Evolutionary conservation across 1,140 invertebrate genomes (phyloP).

Genomic region (Vanessa atalanta): DNA sequence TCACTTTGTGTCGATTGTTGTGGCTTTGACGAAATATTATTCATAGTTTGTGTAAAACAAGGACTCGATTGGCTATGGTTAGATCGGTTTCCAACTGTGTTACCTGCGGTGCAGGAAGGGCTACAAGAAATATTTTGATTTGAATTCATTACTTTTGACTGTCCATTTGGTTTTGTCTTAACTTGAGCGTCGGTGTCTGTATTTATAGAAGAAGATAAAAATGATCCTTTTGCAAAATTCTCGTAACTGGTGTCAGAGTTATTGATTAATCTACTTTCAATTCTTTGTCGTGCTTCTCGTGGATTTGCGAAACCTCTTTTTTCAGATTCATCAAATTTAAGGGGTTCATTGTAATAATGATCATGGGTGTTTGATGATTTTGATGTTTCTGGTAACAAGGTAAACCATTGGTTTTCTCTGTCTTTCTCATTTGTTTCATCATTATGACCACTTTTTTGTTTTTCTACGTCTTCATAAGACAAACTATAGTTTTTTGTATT

Average conservation of each 20-base stretch:
- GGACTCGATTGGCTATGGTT: not conserved
- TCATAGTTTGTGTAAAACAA: too few relatives aligned
- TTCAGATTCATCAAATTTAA: not conserved
- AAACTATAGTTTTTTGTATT: not conserved
- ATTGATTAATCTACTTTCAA: not conserved
- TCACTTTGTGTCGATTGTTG: too few relatives aligned
- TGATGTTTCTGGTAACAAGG: constrained; percentile 19
- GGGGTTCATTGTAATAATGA: not conserved
- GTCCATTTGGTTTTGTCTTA: not conserved
- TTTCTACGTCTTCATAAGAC: not conserved
- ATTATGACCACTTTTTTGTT: not conserved
- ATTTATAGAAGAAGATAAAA: not conserved
- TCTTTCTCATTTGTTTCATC: not conserved
- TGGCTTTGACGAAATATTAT: too few relatives aligned
- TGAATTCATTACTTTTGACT: not conserved
- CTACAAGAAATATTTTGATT: not conserved
- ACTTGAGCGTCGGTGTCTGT: not conserved
- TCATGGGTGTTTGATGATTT: not conserved
- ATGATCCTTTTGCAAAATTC: not conserved
- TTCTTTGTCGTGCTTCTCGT: not conserved
- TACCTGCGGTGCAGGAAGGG: not conserved
- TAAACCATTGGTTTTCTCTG: constrained; percentile 15
- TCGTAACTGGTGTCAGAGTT: constrained; percentile 3
- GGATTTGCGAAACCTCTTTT: not conserved
- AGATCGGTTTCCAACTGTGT: not conserved